Evolutionary conservation across 2,797 vertebrate species (phyloP), one percentile per base, ranked within the genome.

Genomic region (Melanotaenia trifasciata): DNA sequence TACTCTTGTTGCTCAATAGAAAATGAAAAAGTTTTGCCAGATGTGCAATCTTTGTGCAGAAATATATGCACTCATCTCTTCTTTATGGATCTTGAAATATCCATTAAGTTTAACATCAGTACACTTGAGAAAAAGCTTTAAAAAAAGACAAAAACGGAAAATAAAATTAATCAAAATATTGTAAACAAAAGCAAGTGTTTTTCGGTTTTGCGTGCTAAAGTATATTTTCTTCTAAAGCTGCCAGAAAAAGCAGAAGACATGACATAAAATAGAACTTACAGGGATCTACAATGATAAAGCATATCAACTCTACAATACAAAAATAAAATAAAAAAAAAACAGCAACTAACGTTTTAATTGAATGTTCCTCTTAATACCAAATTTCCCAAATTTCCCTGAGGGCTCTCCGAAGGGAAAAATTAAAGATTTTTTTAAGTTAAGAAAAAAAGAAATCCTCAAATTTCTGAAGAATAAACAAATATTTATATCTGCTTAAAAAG

Each of bases 1-100:
- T 38, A 47, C 36, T n/a, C 16, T 12, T 20, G 30, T 77, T 76
- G 57, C 69, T 70, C 76, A 80, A 78, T 60, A 66, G 64, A 11
- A 45, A 56, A 59, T 33, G 40, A 64, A 3, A 54, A 57, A 63
- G 7, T 0, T 18, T 47, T 13, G 4, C 43, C 68, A 72, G 26
- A 76, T 63, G 24, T 54, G 18, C 54, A 30, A 47, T 20, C 63
- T 67, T 28, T 62, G 26, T 0, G 59, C 13, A 26, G 6, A n/a
- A 62, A 62, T 45, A 50, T 28, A 3, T 0, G 7, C 0, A 32
- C 51, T 56, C 18, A 45, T 56, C 40, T 50, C 11, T 4, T 54
- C 12, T 32, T 2, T 2, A 28, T 53, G 45, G 9, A 47, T 8
- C 0, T 32, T 5, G 22, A 45, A 40, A 76, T 59, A 53, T 60